These are phyloP conservation scores for Larimichthys crocea DNA, from an alignment of 2,113 vertebrate species.

Conservation along the genomic window DNA sequence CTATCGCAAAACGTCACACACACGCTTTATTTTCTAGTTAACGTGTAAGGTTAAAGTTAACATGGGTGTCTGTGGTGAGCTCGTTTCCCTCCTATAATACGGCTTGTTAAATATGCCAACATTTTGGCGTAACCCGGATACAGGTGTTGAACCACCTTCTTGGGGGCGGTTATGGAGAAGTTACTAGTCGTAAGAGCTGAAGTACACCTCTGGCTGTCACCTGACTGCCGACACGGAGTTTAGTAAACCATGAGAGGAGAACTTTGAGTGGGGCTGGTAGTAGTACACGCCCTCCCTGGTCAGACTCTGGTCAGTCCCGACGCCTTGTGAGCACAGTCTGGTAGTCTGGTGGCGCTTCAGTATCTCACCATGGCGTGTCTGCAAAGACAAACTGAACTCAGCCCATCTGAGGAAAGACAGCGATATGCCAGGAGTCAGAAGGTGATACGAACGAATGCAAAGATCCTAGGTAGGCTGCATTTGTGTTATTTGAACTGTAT, in stretches of 20 bases:
- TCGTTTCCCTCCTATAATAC: too few species aligned
- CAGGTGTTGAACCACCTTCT: neutral
- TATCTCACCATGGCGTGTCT: slow-evolving; percentile 77
- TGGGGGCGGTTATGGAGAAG: neutral
- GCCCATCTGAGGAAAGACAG: slow-evolving; percentile 73
- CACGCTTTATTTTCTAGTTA: too few species aligned
- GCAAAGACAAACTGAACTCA: slow-evolving; percentile 52
- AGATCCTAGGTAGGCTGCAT: slow-evolving; percentile 78
- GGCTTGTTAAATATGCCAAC: neutral
- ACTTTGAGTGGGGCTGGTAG: slow-evolving; percentile 62
- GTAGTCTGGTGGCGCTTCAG: neutral
- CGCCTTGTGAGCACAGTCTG: slow-evolving; percentile 14
- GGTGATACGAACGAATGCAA: slow-evolving; percentile 57
- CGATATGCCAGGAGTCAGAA: slow-evolving; percentile 43
- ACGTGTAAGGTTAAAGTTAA: too few species aligned
- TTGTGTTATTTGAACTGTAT: neutral
- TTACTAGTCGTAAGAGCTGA: too few species aligned
- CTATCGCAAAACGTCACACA: too few species aligned
- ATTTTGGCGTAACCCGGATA: neutral
- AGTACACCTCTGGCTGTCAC: slow-evolving; percentile 13
- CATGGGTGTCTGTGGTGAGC: too few species aligned
- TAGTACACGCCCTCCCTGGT: slow-evolving; percentile 63
- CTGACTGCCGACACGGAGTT: slow-evolving; percentile 13
- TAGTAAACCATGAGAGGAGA: slow-evolving; percentile 27
- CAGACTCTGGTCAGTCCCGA: neutral